Evolutionary conservation across 1,140 invertebrate genomes (phyloP).

Genomic region (Mercenaria mercenaria): DNA sequence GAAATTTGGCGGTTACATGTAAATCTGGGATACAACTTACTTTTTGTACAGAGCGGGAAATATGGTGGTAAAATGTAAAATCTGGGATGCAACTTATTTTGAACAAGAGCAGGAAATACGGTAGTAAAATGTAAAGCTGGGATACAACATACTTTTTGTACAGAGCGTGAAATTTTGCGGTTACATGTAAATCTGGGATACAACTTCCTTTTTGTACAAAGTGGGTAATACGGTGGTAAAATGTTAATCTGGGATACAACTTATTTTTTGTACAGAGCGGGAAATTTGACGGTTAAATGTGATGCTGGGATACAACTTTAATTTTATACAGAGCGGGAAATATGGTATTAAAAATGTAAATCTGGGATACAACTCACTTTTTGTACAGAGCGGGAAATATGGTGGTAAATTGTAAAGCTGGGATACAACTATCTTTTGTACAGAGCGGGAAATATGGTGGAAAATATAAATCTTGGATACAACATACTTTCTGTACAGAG

Average conservation of each 20-base stretch:
- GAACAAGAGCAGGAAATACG: not conserved
- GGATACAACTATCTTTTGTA: conserved; percentile 45
- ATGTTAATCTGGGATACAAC: conserved; percentile 14
- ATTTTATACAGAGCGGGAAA: conserved; percentile 9
- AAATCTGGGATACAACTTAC: conserved; percentile 20
- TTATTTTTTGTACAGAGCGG: not conserved
- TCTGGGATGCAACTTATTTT: not conserved
- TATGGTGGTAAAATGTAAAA: not conserved
- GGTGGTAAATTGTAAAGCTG: conserved; percentile 4
- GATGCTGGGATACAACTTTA: conserved; percentile 17
- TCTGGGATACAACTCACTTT: conserved; percentile 34
- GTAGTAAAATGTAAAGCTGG: not conserved
- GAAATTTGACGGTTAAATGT: not conserved
- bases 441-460: not conserved
- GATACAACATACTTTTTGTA: conserved; percentile 40
- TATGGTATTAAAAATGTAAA: not conserved
- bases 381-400: not conserved
- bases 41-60: conserved; percentile 20
- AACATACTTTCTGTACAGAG: conserved; percentile 24
- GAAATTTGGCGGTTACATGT: not conserved
- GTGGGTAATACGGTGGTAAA: not conserved
- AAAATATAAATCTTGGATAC: not conserved
- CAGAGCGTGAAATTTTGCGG: not conserved
- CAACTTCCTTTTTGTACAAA: not conserved
- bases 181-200: not conserved